Evolutionary conservation across 1,140 invertebrate species (phyloP), one percentile per base, ranked within the genome.

Genomic region (Eupeodes corollae): DNA sequence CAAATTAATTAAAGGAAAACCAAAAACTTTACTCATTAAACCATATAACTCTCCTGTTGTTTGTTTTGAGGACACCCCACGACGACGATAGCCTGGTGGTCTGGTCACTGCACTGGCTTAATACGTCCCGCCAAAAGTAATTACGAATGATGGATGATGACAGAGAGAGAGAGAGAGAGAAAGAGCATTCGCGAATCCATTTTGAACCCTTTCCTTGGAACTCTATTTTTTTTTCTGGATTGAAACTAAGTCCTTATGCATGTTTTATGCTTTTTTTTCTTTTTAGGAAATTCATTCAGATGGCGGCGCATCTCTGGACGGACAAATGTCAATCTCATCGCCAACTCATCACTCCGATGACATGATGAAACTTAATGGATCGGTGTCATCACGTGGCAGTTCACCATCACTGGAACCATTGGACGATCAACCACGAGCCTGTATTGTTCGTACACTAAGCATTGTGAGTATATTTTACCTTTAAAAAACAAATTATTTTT

Each of bases 391-490:
- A 39, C 53, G 65, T 13, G 63, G 56, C 47, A 68, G 65, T 45
- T 63, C 66, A 0, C 66, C 66, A 13, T 49, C 57, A 8, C 10
- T 66, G 44, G 63, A 64, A 32, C 44, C 56, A 16, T 56, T 63
- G 11, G 63, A 65, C 16, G 42, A 49, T 5, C 18, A 21, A 31
- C 16, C 57, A 35, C 56, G 59, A 30, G 63, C 72, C 30, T 75
- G 74, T 50, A 75, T 76, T 52, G 71, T 75, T 55, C 73, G 71
- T 45, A 68, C 74, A 16, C 59, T 76, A 44, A 75, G 70, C 61
- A 75, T 76, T 68, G 75, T 76, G 61, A 75, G 74, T 75, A 39
- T 21, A n/a, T n/a, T n/a, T n/a, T n/a, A n/a, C n/a, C 39, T 16
- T 10, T 55, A 50, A 50, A 37, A 6, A n/a, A 34, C 38, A 42